These are phyloP conservation scores for Amphiduros pacificus DNA, from an alignment of 2,888 invertebrate genomes.

Conservation along the genomic window DNA sequence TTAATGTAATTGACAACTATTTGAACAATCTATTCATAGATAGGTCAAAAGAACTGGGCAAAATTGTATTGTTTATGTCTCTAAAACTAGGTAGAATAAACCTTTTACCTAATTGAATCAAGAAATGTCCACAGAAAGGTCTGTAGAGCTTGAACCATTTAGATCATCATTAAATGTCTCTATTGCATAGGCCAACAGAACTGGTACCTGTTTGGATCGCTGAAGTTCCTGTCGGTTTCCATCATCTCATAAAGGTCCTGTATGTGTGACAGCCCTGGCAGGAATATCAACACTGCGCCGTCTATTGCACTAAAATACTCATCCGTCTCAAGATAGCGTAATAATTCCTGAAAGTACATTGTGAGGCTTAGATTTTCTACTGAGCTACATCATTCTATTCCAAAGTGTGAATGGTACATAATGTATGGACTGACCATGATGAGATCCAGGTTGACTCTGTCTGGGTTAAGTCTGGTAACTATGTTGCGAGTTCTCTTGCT, in stretches of 20 bases:
- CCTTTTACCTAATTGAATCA: too few species aligned
- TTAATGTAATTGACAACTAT: too few species aligned
- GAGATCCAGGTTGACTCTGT: conserved; percentile 52
- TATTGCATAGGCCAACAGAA: too few species aligned
- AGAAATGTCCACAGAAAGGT: too few species aligned
- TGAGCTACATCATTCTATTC: not conserved
- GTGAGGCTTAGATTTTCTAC: not conserved
- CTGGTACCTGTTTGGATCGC: conserved; percentile 2
- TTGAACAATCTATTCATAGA: too few species aligned
- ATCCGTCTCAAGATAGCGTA: conserved; percentile 38
- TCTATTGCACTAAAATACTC: conserved; percentile 33
- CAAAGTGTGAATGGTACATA: not conserved
- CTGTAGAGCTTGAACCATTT: too few species aligned
- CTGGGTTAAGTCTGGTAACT: conserved; percentile 47
- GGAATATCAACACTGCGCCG: conserved; percentile 54
- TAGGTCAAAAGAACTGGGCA: too few species aligned
- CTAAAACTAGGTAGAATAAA: too few species aligned
- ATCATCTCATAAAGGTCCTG: conserved; percentile 51
- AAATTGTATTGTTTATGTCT: too few species aligned
- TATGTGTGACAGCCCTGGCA: conserved; percentile 54
- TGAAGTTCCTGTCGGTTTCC: conserved; percentile 42
- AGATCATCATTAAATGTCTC: too few species aligned
- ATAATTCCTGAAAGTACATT: conserved; percentile 39
- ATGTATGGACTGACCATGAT: conserved; percentile 38
- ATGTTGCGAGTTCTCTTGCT: conserved; percentile 48